phyloP scores from a whole-genome alignment of 2,113 vertebrate genomes.

The Calyptomena viridis region DNA sequence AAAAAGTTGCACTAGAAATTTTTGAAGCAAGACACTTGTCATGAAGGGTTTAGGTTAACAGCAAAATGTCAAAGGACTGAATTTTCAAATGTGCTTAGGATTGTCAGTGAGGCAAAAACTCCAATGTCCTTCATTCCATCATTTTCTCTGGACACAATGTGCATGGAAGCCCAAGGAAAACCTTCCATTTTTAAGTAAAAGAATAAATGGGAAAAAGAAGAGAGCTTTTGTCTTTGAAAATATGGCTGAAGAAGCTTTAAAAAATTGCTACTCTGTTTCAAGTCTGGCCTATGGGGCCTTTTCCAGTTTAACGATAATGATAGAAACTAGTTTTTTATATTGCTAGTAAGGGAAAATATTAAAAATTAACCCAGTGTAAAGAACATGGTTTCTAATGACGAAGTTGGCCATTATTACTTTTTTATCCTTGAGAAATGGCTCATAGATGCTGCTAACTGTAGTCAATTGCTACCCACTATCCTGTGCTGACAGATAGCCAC shows the following conservation, averaged over 20 bases:
- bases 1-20: background rate
- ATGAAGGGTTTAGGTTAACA: background rate
- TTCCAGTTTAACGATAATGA: background rate
- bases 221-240: background rate
- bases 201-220: background rate
- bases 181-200: background rate
- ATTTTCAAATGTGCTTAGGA: background rate
- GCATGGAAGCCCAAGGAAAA: background rate
- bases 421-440: constrained; percentile 21
- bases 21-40: background rate
- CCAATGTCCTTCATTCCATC: background rate
- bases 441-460: background rate
- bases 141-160: background rate
- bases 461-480: background rate
- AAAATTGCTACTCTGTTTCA: background rate
- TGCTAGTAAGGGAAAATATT: background rate
- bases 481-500: background rate
- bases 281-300: background rate
- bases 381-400: background rate
- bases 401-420: background rate
- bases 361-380: constrained; percentile 2
- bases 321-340: background rate
- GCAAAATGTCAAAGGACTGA: background rate
- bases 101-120: background rate
- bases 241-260: background rate